Evolutionary conservation across 2,888 invertebrate genomes (phyloP).

Genomic region (Pristionchus entomophagus): DNA sequence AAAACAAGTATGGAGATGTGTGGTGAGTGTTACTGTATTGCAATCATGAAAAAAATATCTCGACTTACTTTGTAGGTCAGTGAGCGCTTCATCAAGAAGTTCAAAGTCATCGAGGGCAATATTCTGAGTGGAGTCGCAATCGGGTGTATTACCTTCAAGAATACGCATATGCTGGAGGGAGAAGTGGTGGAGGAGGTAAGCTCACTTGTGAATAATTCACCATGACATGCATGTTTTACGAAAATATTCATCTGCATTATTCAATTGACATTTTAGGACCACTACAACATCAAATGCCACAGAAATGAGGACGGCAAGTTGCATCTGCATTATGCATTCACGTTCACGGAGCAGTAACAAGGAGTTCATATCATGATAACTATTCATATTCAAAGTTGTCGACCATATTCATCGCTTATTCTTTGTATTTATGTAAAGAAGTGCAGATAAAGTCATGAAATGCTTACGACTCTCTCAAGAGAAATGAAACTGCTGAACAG

Average conservation of each 20-base stretch:
- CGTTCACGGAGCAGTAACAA: background rate
- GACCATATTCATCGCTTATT: background rate
- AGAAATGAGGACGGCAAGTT: background rate
- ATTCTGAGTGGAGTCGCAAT: background rate
- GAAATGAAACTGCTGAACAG: no score
- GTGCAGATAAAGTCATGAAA: conserved; percentile 1
- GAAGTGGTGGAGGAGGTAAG: background rate
- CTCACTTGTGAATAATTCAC: background rate
- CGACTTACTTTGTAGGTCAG: background rate
- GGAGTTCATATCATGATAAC: no score
- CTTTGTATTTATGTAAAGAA: background rate
- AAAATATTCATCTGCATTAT: background rate
- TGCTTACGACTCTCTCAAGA: no score
- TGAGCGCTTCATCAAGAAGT: background rate
- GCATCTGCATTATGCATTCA: background rate
- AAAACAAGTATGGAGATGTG: background rate
- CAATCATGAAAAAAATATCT: background rate
- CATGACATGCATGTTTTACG: background rate
- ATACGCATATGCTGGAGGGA: background rate
- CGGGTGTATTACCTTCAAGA: background rate
- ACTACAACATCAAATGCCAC: background rate
- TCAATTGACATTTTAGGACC: background rate
- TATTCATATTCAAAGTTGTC: background rate
- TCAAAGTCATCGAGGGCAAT: background rate
- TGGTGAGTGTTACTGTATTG: background rate